Evolutionary conservation across 2,888 invertebrate genomes (phyloP), one percentile per base, ranked within the genome.

Genomic region (Gasteruption jaculator): DNA sequence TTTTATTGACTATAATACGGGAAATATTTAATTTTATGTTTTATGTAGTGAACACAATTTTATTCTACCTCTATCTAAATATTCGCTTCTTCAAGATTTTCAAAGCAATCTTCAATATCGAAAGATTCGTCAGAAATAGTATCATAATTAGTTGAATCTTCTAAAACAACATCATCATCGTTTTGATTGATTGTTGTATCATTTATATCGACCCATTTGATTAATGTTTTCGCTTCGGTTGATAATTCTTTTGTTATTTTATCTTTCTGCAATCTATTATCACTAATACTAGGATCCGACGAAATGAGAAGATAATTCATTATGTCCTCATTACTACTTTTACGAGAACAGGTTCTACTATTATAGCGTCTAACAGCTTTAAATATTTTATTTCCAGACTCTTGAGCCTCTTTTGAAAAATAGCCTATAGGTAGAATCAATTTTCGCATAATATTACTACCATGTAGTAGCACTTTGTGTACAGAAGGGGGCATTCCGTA

Each of bases 381-480:
- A 37, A 37, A 31, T 36, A 37, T 41, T 41, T 35, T 31, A 41
- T 41, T 41, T 22, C 8, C 11, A n/a, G 44, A 25, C 21, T 49
- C 45, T 24, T 39, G 41, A n/a, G 41, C 41, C 34, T 49, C 42
- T 45, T 45, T 47, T 16, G 42, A 48, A 35, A 45, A 26, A 27
- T 26, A 38, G 3, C 42, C 42, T n/a, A 45, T 42, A 16, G 47
- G 36, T 29, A 52, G 22, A 12, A 33, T 6, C n/a, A 35, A 20
- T 2, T 20, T 18, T 19, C 41, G 12, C 14, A 52, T 52, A 5
- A 52, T 41, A 2, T 39, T n/a, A 20, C 25, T 16, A 2, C 38
- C 48, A 37, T 55, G 48, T n/a, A 53, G 20, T 21, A 55, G 25
- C 2, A 55, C 35, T 33, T 51, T 53, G 29, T 55, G 54, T 6